These are phyloP conservation scores for Aldrovandia affinis DNA, from an alignment of 2,797 vertebrate genomes.

Conservation along the genomic window DNA sequence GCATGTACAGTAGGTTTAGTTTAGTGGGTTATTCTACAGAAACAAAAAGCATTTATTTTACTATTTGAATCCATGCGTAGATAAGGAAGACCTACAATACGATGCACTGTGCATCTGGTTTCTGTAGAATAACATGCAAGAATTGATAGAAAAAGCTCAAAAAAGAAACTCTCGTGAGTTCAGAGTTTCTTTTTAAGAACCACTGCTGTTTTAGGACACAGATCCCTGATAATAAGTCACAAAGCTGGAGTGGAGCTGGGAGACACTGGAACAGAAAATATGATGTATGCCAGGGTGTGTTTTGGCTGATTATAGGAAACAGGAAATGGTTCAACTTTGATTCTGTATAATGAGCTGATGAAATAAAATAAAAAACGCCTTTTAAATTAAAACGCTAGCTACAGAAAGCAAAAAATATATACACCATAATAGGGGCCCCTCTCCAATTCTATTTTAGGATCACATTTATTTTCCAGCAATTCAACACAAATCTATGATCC, in stretches of 20 bases:
- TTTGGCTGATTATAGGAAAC: slow-evolving; percentile 8
- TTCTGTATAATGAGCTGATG: slow-evolving; percentile 5
- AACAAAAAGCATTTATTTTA: slow-evolving; percentile 16
- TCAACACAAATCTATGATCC: not conserved
- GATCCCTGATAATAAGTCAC: slow-evolving; percentile 27
- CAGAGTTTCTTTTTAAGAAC: slow-evolving; percentile 44
- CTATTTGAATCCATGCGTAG: slow-evolving; percentile 5
- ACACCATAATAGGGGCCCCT: not conserved
- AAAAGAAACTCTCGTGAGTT: slow-evolving; percentile 44
- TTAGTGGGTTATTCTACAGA: slow-evolving; percentile 30
- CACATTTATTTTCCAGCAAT: not conserved
- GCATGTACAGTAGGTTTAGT: slow-evolving; percentile 47
- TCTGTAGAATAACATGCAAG: slow-evolving; percentile 39
- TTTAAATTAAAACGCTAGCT: not conserved
- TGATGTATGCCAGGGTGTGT: slow-evolving; percentile 8
- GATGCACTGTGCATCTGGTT: slow-evolving; percentile 40
- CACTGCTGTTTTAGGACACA: slow-evolving; percentile 34
- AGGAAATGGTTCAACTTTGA: slow-evolving; percentile 3
- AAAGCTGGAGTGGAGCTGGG: slow-evolving; percentile 26
- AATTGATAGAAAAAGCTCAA: slow-evolving; percentile 22
- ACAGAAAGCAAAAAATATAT: not conserved
- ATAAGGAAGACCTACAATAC: not conserved
- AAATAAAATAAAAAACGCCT: not conserved
- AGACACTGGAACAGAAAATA: slow-evolving; percentile 18
- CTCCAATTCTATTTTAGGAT: not conserved